phyloP scores from a whole-genome alignment of 1,140 invertebrate genomes.

The Heliconius hermathena region DNA sequence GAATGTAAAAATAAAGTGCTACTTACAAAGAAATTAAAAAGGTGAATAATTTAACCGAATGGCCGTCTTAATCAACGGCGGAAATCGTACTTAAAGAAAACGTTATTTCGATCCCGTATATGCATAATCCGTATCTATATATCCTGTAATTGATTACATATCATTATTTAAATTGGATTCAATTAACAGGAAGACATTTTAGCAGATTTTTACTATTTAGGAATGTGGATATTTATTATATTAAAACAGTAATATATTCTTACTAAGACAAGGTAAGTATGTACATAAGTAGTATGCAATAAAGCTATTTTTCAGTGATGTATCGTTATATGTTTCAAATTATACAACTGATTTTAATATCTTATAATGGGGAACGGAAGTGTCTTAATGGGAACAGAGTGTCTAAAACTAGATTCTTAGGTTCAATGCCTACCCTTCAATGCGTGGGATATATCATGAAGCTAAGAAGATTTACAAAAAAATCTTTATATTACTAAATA shows the following conservation, averaged over 20 bases:
- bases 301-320: no score
- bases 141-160: not conserved
- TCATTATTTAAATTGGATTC: not conserved
- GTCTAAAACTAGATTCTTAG: no score
- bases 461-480: not conserved
- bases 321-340: no score
- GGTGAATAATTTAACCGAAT: not conserved
- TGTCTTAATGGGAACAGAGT: no score
- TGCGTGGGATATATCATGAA: no score
- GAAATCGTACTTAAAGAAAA: not conserved
- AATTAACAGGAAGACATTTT: not conserved
- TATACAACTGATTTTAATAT: no score
- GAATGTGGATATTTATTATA: not conserved
- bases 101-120: not conserved
- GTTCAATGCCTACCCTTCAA: no score
- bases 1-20: conserved; percentile 2
- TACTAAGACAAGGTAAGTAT: no score
- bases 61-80: not conserved
- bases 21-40: conserved; percentile 10
- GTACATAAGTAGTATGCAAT: no score
- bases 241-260: no score
- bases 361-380: no score
- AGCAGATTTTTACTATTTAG: not conserved
- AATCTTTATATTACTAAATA: not conserved
- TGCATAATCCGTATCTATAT: not conserved